Evolutionary conservation across 2,113 vertebrate species (phyloP).

Genomic region (Saguinus midas): DNA sequence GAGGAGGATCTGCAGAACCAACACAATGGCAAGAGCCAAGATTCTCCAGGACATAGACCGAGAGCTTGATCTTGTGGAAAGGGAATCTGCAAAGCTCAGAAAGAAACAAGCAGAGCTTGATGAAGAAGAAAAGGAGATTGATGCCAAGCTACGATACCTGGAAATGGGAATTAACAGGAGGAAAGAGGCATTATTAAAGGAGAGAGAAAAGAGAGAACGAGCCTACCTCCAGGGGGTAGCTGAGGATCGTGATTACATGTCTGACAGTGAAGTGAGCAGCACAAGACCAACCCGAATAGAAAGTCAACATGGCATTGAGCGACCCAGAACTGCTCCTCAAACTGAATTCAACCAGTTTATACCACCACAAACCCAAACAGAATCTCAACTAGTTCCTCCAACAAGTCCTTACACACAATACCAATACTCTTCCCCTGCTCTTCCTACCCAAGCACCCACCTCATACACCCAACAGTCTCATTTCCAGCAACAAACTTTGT

Average conservation of each 20-base stretch:
- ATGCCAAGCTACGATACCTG: conserved; percentile 96
- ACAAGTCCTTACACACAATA: conserved; percentile 95
- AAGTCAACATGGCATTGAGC: conserved; percentile 90
- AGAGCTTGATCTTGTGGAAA: conserved; percentile 96
- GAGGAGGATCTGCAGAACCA: conserved; percentile 95
- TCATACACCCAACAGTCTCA: conserved; percentile 93
- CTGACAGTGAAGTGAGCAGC: conserved; percentile 98
- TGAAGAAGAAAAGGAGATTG: conserved; percentile 99
- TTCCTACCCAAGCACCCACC: conserved; percentile 93
- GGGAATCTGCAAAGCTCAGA: conserved; percentile 98
- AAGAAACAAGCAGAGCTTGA: conserved; percentile 99
- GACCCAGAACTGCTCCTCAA: conserved; percentile 95
- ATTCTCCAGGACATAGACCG: conserved; percentile 99
- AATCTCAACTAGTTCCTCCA: conserved; percentile 93
- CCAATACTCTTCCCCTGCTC: conserved; percentile 90
- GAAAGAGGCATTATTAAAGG: conserved; percentile 97
- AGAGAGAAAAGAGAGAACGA: conserved; percentile 97
- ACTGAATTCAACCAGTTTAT: conserved; percentile 96
- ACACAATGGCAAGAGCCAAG: conserved; percentile 97
- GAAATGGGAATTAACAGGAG: conserved; percentile 99
- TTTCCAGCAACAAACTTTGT: conserved; percentile 94
- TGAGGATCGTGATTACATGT: conserved; percentile 99
- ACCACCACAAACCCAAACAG: conserved; percentile 95
- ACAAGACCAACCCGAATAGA: conserved; percentile 91
- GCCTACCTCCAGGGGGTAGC: conserved; percentile 99